Evolutionary conservation across 1,140 invertebrate species (phyloP).

Genomic region (Dreissena rostriformis): DNA sequence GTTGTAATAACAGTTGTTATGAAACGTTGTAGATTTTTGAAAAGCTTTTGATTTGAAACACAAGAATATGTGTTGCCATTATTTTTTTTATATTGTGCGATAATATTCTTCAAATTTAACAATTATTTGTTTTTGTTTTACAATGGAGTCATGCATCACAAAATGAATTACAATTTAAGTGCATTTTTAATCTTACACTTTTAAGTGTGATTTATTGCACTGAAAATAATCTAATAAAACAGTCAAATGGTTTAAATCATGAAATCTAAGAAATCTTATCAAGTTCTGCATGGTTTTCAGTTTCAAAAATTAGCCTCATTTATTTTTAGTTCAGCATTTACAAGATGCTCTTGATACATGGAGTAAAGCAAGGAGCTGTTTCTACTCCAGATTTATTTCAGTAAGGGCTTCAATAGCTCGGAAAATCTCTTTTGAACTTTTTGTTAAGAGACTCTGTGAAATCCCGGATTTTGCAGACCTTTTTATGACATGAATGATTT

Average conservation of each 20-base stretch:
- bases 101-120: too few relatives aligned
- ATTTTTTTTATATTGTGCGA: too few relatives aligned
- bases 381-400: conserved; percentile 12
- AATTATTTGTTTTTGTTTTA: too few relatives aligned
- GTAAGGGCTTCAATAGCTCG: not conserved
- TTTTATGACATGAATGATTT: too few relatives aligned
- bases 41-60: too few relatives aligned
- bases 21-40: too few relatives aligned
- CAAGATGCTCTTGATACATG: conserved; percentile 30
- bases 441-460: not conserved
- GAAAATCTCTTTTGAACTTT: conserved; percentile 1
- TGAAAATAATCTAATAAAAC: conserved; percentile 13
- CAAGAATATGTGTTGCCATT: too few relatives aligned
- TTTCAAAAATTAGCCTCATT: conserved; percentile 49
- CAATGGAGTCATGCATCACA: too few relatives aligned
- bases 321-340: conserved; percentile 51
- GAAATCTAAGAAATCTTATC: conserved; percentile 47
- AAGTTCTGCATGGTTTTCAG: conserved; percentile 2
- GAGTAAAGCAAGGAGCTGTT: conserved; percentile 33
- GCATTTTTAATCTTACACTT: too few relatives aligned
- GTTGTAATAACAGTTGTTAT: too few relatives aligned
- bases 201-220: too few relatives aligned
- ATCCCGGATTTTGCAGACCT: not conserved
- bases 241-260: conserved; percentile 42
- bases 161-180: too few relatives aligned